phyloP scores from a whole-genome alignment of 1,140 invertebrate species.

The Oreohelix idahoensis region DNA sequence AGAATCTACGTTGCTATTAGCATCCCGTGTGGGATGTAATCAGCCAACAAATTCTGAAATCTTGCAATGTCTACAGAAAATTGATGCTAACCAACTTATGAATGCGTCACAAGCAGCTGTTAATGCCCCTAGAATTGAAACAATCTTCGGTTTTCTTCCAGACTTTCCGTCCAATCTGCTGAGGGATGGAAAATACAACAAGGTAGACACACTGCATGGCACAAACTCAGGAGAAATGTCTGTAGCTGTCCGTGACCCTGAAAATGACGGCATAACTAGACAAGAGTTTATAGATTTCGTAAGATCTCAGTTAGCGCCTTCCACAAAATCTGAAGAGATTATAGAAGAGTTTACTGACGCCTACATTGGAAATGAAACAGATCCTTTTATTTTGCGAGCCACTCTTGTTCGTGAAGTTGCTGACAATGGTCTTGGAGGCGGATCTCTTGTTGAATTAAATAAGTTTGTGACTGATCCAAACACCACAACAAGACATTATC shows the following conservation, averaged over 20 bases:
- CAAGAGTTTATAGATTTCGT: neutral
- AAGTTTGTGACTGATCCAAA: neutral
- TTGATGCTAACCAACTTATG: neutral
- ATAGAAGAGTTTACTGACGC: neutral
- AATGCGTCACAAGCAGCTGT: neutral
- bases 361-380: neutral
- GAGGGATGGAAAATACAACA: neutral
- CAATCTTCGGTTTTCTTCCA: slow-evolving; percentile 8
- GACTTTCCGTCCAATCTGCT: neutral
- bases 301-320: neutral
- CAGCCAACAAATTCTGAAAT: neutral
- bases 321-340: neutral
- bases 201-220: slow-evolving; percentile 6
- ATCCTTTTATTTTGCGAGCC: neutral
- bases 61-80: slow-evolving; percentile 13
- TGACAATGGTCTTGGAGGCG: neutral
- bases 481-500: neutral
- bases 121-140: neutral
- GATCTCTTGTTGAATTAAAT: neutral
- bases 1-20: neutral
- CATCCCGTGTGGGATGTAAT: neutral
- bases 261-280: neutral
- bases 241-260: neutral
- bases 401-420: neutral
- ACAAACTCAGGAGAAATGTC: neutral